Base-by-base conservation (phyloP, 2,113 vertebrate species). In the Xiphophorus hellerii region DNA sequence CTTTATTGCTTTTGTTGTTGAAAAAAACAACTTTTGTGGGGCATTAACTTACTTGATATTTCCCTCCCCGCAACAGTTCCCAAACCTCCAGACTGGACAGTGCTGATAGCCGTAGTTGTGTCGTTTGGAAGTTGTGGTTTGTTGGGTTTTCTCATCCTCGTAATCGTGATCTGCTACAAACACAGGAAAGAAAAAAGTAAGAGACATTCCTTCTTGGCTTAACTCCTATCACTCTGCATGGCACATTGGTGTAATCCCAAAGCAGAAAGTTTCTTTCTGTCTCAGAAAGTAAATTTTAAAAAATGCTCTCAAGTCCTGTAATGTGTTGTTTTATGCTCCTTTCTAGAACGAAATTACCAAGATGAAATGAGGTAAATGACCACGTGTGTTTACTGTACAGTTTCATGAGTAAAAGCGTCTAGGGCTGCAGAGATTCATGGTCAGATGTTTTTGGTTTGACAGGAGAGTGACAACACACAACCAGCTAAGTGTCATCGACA, bases 91-190 rank as follows among this genome's bases (percentile, higher is more conserved):
- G 87, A 95, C 83, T 91, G 91, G 89, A 94, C 93, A 0, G 90
- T 95, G 78, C 78, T 95, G 73, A 93, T 95, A 5, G 92, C 93
- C 11, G 71, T 92, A 33, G 90, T 92, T 1, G 74, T 90, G 73
- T 91, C 92, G 31, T 75, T 95, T 72, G 88, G 87, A 64, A 62
- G 84, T 28, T 72, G 58, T n/a, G 93, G 90, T 69, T 74, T 94
- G 29, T 73, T 95, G 80, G 81, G 85, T 84, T 79, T 95, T 13
- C 80, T 95, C 62, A 92, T 95, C 62, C 30, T 92, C 1, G 85
- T 80, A 6, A 88, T 94, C 25, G 8, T 93, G 60, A 92, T 92
- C 77, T 95, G 86, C 80, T 92, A 71, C 85, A 93, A 83, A 71
- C 80, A 71, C 69, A 91, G 76, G 62, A 92, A 85, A 84, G 83